Base-by-base conservation (phyloP, 2,113 vertebrate species). In the Leptobrachium leishanense region DNA sequence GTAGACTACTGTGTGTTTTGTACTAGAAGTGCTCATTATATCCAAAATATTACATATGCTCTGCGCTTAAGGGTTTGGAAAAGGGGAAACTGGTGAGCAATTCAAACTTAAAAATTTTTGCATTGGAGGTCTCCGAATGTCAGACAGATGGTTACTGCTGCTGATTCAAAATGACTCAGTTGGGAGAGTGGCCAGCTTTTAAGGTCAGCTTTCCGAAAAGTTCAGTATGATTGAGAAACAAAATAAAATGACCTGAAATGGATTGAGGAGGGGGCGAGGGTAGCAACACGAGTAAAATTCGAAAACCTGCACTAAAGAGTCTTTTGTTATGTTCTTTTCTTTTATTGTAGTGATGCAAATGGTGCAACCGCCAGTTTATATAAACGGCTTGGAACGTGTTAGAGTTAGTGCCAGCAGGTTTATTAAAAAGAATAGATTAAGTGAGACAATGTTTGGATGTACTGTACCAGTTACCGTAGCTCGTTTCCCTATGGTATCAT, bases 341-440 rank as follows among this genome's bases (percentile, higher is more conserved):
- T 66, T 74, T 83, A 83, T 86, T 83, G 82, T 85, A 85, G 46
- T 50, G 46, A 87, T 43, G 39, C 62, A 65, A 57, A 65, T 62
- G 43, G 70, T 57, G 70, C 13, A 72, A 66, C 53, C 72, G 77
- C 69, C 69, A 79, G 63, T 65, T n/a, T 72, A 72, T 79, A 71
- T 75, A 75, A 53, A 66, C 54, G 62, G 50, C 41, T 20, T 67
- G 39, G 12, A 67, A 54, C 39, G 41, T 66, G 43, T 67, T 75
- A 63, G 74, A 67, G 50, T 63, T n/a, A 39, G 20, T 15, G 40
- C 75, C 75, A 76, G 75, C 53, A 68, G 67, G 15, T 41, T 76
- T 67, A 75, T 75, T 75, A 39, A 11, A 67, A 76, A 31, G 40
- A 53, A 68, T 55, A 76, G 50, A 76, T 68, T 76, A 43, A 76